Evolutionary conservation across 2,797 vertebrate genomes (phyloP), one percentile per base, ranked within the genome.

Genomic region (Adelosebastes latens): DNA sequence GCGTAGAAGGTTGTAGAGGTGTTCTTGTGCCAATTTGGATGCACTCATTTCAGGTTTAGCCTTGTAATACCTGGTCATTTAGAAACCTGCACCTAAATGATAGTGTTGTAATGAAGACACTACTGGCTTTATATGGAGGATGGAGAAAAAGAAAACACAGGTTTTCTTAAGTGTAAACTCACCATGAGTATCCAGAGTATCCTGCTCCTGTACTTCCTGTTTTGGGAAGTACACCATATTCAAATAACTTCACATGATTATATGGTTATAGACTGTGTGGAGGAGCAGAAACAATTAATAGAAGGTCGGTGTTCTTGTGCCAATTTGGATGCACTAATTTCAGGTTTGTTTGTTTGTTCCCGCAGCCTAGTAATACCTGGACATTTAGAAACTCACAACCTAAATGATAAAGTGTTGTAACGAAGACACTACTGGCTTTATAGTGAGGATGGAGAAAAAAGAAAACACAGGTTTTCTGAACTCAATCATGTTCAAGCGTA

Each of bases 1-100:
- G 86, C 88, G 86, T 13, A 87, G 61, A 66, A 52, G 66, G 39
- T 80, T 56, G 25, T 3, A 25, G 25, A 25, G 2, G 8, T 49
- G 25, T 13, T 32, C 1, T 32, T 49, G 1, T 39, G 18, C 18
- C 70, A 5, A 32, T 65, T 52, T 59, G 5, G 36, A 0, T 25
- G 4, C 1, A 14, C 8, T 31, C 0, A 5, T 29, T 16, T 56
- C 11, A 39, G 20, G 1, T 20, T 42, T 62, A 16, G 1, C 10
- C 7, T 0, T 8, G 1, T 32, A 5, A 34, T 25, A 22, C 2
- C 2, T 1, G 1, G 1, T 22, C 2, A 24, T 29, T 24, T 18
- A 18, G 4, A 61, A 53, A 24, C 9, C n/a, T 7, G 2, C 13
- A 39, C 13, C 14, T 64, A 59, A 29, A n/a, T 7, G 2, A n/a